Conservation (phyloP, 2,113 vertebrate genomes). For the Scopus umbretta region DNA sequence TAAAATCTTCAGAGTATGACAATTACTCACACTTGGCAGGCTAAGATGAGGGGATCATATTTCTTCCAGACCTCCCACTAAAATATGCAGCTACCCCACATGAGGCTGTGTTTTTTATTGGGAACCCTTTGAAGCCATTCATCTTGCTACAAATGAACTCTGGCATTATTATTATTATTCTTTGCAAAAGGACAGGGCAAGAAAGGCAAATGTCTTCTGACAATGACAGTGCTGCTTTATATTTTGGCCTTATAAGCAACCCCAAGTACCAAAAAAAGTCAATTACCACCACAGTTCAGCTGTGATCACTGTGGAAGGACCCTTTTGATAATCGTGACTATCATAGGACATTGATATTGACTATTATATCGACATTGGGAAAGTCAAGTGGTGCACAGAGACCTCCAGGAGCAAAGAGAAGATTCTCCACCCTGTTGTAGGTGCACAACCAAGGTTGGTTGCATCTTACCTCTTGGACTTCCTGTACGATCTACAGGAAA, state of each 20-base stretch:
- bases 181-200: background rate
- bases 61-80: background rate
- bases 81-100: background rate
- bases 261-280: background rate
- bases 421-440: background rate
- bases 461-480: background rate
- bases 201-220: background rate
- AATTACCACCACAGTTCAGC: background rate
- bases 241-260: background rate
- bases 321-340: background rate
- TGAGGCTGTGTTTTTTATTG: background rate
- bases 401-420: background rate
- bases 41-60: background rate
- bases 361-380: no score
- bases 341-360: background rate
- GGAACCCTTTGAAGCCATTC: constrained; percentile 2
- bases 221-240: background rate
- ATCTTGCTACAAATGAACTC: background rate
- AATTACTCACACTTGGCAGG: background rate
- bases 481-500: background rate
- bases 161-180: background rate
- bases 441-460: background rate
- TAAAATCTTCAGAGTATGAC: background rate
- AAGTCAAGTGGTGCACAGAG: background rate
- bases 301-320: background rate